Evolutionary conservation across 2,797 vertebrate genomes (phyloP), one percentile per base, ranked within the genome.

Genomic region (Tolypeutes matacus): DNA sequence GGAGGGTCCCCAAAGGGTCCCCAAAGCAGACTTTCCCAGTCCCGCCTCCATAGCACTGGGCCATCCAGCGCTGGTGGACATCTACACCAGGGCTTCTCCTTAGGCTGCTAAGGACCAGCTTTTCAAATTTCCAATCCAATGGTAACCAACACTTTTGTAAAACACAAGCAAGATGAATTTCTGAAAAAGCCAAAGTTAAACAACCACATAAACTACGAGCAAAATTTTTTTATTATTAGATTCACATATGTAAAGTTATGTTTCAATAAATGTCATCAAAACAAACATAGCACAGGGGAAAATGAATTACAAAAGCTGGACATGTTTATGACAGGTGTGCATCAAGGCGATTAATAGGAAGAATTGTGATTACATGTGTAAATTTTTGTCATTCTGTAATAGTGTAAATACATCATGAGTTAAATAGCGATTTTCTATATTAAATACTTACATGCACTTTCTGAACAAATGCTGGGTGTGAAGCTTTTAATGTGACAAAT

Each of bases 181-280:
- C 36, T 75, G 13, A 34, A 75, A 89, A 77, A n/a, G 39, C 6
- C 42, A 69, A 86, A 80, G 46, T 69, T 39, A 23, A 9, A 39
- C 1, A 81, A 82, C 9, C 39, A 77, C 20, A 58, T 64, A 75
- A 58, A 34, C 46, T 80, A 21, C 8, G 86, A 78, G 7, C 27
- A 58, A 75, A 14, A 34, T 23, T 46, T 27, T 95, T 95, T 85
- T 65, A 67, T 46, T 56, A 72, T 76, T 78, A 83, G 36, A 72
- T 81, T 72, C 60, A 62, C 11, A 85, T 60, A 67, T 5, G 51
- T 64, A 84, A 84, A 96, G 72, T 64, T 72, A 42, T 81, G 14
- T 93, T 67, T 75, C 56, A 72, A 23, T 62, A 80, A 94, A 88
- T 72, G 23, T 60, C 67, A 90, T 73, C 15, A 75, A 93, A 94